phyloP scores from a whole-genome alignment of 2,797 vertebrate genomes.

The Hyperoplus immaculatus region DNA sequence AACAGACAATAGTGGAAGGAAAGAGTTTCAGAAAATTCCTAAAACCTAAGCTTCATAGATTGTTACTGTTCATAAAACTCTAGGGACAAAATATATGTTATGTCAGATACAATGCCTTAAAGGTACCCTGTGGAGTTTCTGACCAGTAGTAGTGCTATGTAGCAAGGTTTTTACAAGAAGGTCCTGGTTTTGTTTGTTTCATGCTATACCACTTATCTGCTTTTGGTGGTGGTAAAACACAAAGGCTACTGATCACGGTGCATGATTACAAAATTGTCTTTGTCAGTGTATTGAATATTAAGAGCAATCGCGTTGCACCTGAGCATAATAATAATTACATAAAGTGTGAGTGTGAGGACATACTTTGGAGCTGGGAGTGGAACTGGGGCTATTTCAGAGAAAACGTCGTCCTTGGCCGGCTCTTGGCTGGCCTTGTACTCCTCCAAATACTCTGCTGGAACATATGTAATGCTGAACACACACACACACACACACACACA shows the following conservation, averaged over 20 bases:
- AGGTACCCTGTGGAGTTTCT: neutral
- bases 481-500: slow-evolving; percentile 44
- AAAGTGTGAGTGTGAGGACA: neutral
- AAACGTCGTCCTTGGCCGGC: slow-evolving; percentile 78
- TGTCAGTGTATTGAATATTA: neutral
- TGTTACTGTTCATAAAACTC: neutral
- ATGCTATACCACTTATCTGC: neutral
- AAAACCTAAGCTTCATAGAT: neutral
- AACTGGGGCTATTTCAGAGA: slow-evolving; percentile 54
- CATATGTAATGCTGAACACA: slow-evolving; percentile 93
- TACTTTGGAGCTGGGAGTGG: slow-evolving; percentile 67
- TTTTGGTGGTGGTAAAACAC: neutral
- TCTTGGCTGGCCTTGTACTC: slow-evolving; percentile 89
- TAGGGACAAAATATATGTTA: neutral
- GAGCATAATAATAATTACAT: neutral
- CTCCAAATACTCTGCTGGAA: slow-evolving; percentile 93
- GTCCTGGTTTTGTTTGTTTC: neutral
- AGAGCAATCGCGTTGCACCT: too few species aligned
- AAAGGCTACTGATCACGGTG: neutral
- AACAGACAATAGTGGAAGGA: neutral
- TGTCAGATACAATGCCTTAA: neutral
- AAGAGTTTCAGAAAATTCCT: neutral
- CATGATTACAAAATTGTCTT: neutral
- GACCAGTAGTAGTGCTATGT: neutral
- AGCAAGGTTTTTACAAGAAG: neutral